Evolutionary conservation across 2,113 vertebrate genomes (phyloP), one percentile per base, ranked within the genome.

Genomic region (Nyctibius bracteatus): DNA sequence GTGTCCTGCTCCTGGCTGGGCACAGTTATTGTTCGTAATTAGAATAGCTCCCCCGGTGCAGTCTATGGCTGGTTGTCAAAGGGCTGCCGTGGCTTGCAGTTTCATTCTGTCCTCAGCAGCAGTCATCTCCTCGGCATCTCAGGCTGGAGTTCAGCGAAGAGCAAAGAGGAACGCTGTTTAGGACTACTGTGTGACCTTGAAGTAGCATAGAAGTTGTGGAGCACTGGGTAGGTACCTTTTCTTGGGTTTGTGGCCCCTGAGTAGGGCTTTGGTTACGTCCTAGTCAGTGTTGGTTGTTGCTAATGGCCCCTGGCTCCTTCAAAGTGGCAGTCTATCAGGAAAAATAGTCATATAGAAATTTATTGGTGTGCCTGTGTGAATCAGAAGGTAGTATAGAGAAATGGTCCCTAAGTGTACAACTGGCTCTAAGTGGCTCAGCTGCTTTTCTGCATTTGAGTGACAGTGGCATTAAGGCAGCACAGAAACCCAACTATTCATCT

Each of bases 381-480:
- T 95, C 87, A 90, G 95, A 81, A 86, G 61, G 79, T 81, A 31
- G 71, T 77, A 71, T 59, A 85, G 88, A 88, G 90, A 75, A 86
- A 93, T 89, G 94, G 80, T 94, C 90, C 94, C 91, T 49, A 55
- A 91, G 89, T 63, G 70, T 91, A 58, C 81, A 87, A 94, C 86
- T 94, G 90, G 82, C 92, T 96, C 55, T 89, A 90, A 97, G 96
- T 82, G 92, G 92, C 94, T 94, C 92, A 86, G 97, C 96, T 96
- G 97, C 93, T 96, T 95, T 81, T 92, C 91, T 85, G 93, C 85
- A 52, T 92, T 95, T 97, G 97, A 97, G 79, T 96, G 96, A 96
- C 97, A 96, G 92, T 96, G 94, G 95, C 91, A 95, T 97, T 96
- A 97, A 96, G 75, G 90, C 91, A 81, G 92, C 87, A 94, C 93